Conservation (phyloP, 1,140 invertebrate genomes). For the Diorhabda sublineata region DNA sequence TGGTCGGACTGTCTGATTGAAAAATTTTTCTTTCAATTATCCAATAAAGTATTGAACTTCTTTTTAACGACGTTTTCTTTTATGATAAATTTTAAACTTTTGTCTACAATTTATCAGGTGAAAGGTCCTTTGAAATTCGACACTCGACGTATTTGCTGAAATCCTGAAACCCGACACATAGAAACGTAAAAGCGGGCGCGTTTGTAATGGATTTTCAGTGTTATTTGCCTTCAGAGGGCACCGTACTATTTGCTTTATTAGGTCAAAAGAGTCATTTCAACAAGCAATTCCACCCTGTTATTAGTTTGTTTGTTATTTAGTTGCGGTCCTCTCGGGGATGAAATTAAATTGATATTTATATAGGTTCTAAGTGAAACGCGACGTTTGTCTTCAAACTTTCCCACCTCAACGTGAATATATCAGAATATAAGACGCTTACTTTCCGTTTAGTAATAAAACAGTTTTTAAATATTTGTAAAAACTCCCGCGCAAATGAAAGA, state of each 20-base stretch:
- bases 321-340: not conserved
- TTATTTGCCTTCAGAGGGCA: not conserved
- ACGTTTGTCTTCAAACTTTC: not conserved
- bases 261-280: constrained; percentile 12
- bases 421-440: too few relatives aligned
- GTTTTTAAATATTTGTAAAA: too few relatives aligned
- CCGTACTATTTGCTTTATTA: constrained; percentile 13
- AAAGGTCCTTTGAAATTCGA: not conserved
- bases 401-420: too few relatives aligned
- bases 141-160: not conserved
- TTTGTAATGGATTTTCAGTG: constrained; percentile 14
- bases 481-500: too few relatives aligned
- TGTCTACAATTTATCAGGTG: not conserved
- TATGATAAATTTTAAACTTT: not conserved
- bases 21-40: too few relatives aligned
- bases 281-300: constrained; percentile 5
- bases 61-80: too few relatives aligned
- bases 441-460: too few relatives aligned
- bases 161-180: not conserved
- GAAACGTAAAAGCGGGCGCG: not conserved
- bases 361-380: not conserved
- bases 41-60: too few relatives aligned
- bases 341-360: constrained; percentile 1
- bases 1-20: too few relatives aligned
- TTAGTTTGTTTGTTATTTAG: constrained; percentile 15